Conservation (phyloP, 2,113 vertebrate genomes). For the Lucifuga dentata region DNA sequence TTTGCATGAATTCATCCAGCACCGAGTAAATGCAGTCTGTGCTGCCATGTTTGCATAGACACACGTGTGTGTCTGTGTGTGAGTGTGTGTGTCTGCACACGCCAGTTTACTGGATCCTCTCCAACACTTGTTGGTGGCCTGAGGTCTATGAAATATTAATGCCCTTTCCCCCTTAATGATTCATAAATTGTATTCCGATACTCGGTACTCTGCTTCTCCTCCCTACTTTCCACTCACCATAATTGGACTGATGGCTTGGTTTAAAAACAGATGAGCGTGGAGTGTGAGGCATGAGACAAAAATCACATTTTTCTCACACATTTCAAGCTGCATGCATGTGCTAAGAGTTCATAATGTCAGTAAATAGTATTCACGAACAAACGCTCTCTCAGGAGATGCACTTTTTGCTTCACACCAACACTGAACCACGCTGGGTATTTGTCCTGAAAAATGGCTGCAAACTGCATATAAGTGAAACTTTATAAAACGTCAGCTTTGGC, state of each 20-base stretch:
- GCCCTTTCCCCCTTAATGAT: constrained; percentile 75
- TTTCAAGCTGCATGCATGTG: constrained; percentile 49
- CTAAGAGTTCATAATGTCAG: constrained; percentile 71
- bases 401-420: constrained; percentile 39
- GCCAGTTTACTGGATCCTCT: constrained; percentile 68
- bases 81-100: constrained; percentile 24
- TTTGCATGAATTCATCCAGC: constrained; percentile 26
- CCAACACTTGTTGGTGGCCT: constrained; percentile 77
- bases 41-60: constrained; percentile 11
- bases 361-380: constrained; percentile 74
- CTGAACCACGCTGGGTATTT: constrained; percentile 28
- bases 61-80: constrained; percentile 33
- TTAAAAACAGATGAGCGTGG: constrained; percentile 27
- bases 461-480: constrained; percentile 33
- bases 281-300: constrained; percentile 41
- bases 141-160: constrained; percentile 81
- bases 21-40: constrained; percentile 48
- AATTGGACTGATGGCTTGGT: constrained; percentile 74
- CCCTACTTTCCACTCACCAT: constrained; percentile 48
- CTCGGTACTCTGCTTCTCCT: constrained; percentile 64
- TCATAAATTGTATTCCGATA: constrained; percentile 82
- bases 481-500: constrained; percentile 37
- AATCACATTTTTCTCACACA: constrained; percentile 52
- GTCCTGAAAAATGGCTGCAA: constrained; percentile 29
- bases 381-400: constrained; percentile 40